phyloP scores from a whole-genome alignment of 2,888 invertebrate species.

The Diaphora mendica region DNA sequence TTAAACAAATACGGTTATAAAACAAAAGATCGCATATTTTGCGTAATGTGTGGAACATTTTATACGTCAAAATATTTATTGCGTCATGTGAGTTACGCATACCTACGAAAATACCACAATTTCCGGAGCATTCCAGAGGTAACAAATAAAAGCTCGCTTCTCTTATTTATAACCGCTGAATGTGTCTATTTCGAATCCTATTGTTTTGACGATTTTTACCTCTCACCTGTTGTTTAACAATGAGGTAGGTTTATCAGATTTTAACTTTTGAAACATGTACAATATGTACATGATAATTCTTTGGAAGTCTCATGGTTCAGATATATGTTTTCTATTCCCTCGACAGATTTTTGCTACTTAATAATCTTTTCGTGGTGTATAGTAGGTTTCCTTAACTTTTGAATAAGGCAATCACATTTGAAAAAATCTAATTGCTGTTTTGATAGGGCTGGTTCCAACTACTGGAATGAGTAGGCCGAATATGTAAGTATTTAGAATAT shows the following conservation, averaged over 20 bases:
- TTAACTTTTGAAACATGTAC: not conserved
- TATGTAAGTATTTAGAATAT: too few species aligned
- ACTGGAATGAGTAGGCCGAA: too few species aligned
- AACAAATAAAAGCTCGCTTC: slow-evolving; percentile 58
- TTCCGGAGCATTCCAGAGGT: slow-evolving; percentile 46
- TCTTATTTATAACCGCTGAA: slow-evolving; percentile 53
- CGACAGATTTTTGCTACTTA: too few species aligned
- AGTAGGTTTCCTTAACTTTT: too few species aligned
- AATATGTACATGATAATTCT: too few species aligned
- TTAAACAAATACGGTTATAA: slow-evolving; percentile 23
- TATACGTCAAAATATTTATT: slow-evolving; percentile 55
- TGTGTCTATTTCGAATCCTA: slow-evolving; percentile 43
- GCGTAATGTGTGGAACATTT: slow-evolving; percentile 37
- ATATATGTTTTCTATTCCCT: too few species aligned
- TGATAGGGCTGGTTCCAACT: too few species aligned
- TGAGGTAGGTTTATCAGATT: not conserved
- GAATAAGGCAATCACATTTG: too few species aligned
- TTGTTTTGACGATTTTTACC: slow-evolving; percentile 16
- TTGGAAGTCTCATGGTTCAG: too few species aligned
- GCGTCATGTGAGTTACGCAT: slow-evolving; percentile 47
- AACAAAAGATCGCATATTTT: slow-evolving; percentile 38
- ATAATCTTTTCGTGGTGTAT: too few species aligned
- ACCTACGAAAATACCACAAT: slow-evolving; percentile 52
- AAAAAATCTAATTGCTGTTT: too few species aligned
- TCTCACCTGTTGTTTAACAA: not conserved